A percentile compares a stretch with the other conserved stretches of the same genome.
phyloP scores from a whole-genome alignment of 35 echinoderm and acorn worm species.

The Patiria miniata region DNA sequence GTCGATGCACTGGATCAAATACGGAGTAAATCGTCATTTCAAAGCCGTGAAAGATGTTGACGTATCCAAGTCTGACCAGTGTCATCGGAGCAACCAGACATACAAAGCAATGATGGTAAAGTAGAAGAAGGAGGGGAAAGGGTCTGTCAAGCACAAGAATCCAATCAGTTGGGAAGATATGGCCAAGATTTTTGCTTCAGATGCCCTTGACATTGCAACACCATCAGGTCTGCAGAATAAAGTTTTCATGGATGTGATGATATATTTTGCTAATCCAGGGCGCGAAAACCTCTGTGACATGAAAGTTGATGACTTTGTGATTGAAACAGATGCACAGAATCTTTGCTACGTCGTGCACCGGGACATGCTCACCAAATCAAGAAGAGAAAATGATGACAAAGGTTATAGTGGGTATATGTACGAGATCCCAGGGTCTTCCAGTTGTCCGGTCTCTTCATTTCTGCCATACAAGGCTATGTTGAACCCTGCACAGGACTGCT shows the following conservation, averaged over 20 bases:
- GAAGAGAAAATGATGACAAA: slow-evolving; percentile 32
- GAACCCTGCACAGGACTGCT: slow-evolving; percentile 13
- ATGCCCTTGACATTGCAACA: slow-evolving; percentile 11
- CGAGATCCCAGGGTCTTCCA: slow-evolving; percentile 27
- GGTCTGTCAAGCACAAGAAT: neutral
- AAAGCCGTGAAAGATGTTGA: slow-evolving; percentile 40
- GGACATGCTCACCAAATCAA: slow-evolving; percentile 9
- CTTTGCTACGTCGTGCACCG: slow-evolving; percentile 32
- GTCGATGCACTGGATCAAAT: slow-evolving; percentile 63
- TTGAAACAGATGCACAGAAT: slow-evolving; percentile 15
- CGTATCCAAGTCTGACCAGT: slow-evolving; percentile 38
- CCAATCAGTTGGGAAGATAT: slow-evolving; percentile 41
- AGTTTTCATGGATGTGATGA: slow-evolving; percentile 55
- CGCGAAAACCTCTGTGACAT: slow-evolving; percentile 41
- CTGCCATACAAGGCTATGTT: slow-evolving; percentile 36
- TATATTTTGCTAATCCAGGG: slow-evolving; percentile 32
- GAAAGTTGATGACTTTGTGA: slow-evolving; percentile 30
- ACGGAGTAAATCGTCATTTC: slow-evolving; percentile 54
- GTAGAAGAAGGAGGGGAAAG: slow-evolving; percentile 37
- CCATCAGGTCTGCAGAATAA: slow-evolving; percentile 52
- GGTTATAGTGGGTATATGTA: slow-evolving; percentile 10
- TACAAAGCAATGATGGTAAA: slow-evolving; percentile 67
- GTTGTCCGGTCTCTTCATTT: slow-evolving; percentile 45
- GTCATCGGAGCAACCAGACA: slow-evolving; percentile 35
- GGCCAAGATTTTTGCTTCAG: slow-evolving; percentile 53